Conservation (phyloP, 2,888 invertebrate species). For the Piscicola geometra region DNA sequence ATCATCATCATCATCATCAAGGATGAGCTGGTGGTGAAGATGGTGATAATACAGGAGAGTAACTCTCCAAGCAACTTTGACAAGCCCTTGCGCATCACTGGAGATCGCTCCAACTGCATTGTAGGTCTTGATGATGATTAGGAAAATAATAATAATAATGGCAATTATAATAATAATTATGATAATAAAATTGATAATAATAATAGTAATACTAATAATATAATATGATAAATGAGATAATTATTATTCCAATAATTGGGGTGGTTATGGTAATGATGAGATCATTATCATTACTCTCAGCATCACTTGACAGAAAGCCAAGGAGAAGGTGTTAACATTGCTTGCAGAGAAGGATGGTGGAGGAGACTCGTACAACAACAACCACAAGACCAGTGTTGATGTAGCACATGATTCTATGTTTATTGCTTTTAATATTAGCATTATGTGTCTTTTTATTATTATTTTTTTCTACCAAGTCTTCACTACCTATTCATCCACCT, state of each 20-base stretch:
- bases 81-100: conserved; percentile 89
- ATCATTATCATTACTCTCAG: background rate
- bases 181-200: too few species aligned
- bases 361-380: conserved; percentile 14
- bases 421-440: background rate
- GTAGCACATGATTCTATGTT: conserved; percentile 3
- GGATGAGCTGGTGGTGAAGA: conserved; percentile 79
- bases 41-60: conserved; percentile 97
- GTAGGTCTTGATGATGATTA: background rate
- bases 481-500: background rate
- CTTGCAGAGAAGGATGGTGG: conserved; percentile 80
- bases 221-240: too few species aligned
- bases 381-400: conserved; percentile 35
- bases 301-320: conserved; percentile 61
- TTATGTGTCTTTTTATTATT: background rate
- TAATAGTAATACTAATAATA: too few species aligned
- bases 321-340: conserved; percentile 84
- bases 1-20: too few species aligned
- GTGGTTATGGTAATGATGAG: too few species aligned
- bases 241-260: too few species aligned
- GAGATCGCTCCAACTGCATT: conserved; percentile 62
- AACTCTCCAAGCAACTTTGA: conserved; percentile 80
- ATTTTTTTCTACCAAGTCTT: background rate
- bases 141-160: background rate
- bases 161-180: too few species aligned